These are phyloP conservation scores for Mya arenaria DNA, from an alignment of 1,140 invertebrate species.

Conservation along the genomic window DNA sequence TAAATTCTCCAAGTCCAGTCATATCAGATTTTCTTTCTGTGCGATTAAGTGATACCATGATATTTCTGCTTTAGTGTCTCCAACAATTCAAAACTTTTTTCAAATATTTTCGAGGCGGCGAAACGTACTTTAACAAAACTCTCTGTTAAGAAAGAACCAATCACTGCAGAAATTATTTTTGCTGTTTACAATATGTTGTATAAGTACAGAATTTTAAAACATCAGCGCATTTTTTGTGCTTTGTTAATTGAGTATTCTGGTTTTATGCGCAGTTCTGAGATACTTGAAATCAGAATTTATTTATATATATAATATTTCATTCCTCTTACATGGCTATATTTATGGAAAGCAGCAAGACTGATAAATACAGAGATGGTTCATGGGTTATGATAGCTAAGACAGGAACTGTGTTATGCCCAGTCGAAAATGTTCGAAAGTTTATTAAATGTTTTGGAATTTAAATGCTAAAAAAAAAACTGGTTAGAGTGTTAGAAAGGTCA, in stretches of 20 bases:
- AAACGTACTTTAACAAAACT: too few species aligned
- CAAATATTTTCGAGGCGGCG: too few species aligned
- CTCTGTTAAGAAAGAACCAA: too few species aligned
- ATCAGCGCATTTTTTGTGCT: conserved; percentile 11
- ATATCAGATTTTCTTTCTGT: too few species aligned
- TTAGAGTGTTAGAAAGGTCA: too few species aligned
- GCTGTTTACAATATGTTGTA: background rate
- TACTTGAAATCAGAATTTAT: background rate
- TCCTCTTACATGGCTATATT: background rate
- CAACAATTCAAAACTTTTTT: too few species aligned
- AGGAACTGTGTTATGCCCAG: conserved; percentile 13
- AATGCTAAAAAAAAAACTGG: too few species aligned
- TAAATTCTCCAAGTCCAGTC: too few species aligned
- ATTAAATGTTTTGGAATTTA: background rate
- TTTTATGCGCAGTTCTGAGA: background rate
- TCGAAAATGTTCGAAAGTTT: background rate
- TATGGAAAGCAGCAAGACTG: conserved; percentile 31
- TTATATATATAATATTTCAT: background rate
- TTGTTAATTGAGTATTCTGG: conserved; percentile 5
- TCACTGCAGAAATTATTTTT: too few species aligned
- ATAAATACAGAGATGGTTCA: conserved; percentile 1
- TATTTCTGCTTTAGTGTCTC: too few species aligned
- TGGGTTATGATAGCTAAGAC: conserved; percentile 18
- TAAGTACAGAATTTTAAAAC: background rate
- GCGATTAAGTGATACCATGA: too few species aligned